Conservation (phyloP, 2,797 vertebrate genomes). For the Eupleurogrammus muticus region DNA sequence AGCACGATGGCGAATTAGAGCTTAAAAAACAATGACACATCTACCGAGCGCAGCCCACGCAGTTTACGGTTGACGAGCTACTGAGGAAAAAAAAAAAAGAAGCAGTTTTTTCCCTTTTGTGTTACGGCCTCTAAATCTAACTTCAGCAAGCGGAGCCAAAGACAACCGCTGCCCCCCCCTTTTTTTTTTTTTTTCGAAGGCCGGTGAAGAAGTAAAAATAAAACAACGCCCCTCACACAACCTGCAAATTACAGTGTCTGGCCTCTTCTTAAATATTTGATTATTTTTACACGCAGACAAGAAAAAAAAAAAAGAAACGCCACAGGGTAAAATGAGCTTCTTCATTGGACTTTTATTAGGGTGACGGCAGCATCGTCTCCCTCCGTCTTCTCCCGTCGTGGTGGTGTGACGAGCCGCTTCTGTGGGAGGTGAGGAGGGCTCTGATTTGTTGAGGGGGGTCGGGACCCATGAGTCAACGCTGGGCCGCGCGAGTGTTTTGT, state of each 20-base stretch:
- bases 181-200: slow-evolving; percentile 63
- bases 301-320: slow-evolving; percentile 53
- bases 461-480: slow-evolving; percentile 44
- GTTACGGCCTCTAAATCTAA: slow-evolving; percentile 73
- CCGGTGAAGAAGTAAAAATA: slow-evolving; percentile 71
- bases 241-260: slow-evolving; percentile 75
- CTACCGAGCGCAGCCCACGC: slow-evolving; percentile 34
- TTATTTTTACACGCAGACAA: slow-evolving; percentile 81
- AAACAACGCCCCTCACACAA: slow-evolving; percentile 74
- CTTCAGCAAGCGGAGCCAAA: slow-evolving; percentile 70
- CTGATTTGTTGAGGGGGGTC: slow-evolving; percentile 39
- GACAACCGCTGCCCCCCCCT: slow-evolving; percentile 75
- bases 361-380: slow-evolving; percentile 80
- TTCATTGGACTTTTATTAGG: slow-evolving; percentile 77
- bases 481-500: slow-evolving; percentile 45
- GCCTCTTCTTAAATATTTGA: slow-evolving; percentile 75
- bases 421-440: slow-evolving; percentile 42
- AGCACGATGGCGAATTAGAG: slow-evolving; percentile 47
- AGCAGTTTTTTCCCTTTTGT: slow-evolving; percentile 71
- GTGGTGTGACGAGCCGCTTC: slow-evolving; percentile 28
- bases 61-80: slow-evolving; percentile 42
- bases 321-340: slow-evolving; percentile 66
- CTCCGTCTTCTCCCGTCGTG: slow-evolving; percentile 69
- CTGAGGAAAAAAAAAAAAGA: slow-evolving; percentile 43
- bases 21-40: slow-evolving; percentile 63